Conservation (phyloP, 2,888 invertebrate species). For the Xestoiulus laeticollis region DNA sequence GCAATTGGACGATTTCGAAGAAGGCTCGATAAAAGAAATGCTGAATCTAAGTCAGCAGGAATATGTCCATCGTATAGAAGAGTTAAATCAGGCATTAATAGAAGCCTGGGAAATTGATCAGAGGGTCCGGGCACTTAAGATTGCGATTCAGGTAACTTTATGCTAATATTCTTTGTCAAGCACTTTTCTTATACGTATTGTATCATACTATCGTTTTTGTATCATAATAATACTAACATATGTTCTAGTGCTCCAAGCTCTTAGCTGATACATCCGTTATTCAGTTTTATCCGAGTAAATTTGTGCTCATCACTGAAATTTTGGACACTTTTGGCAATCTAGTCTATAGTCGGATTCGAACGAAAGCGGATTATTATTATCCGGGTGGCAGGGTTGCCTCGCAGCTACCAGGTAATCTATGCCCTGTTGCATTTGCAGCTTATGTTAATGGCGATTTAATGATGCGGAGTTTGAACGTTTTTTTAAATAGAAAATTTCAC, state of each 20-base stretch:
- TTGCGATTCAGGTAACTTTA: slow-evolving; percentile 79
- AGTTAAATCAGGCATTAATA: slow-evolving; percentile 89
- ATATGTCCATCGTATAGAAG: slow-evolving; percentile 86
- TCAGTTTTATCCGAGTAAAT: slow-evolving; percentile 98
- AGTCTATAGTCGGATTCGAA: slow-evolving; percentile 83
- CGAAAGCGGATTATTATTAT: slow-evolving; percentile 75
- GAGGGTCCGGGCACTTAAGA: slow-evolving; percentile 93
- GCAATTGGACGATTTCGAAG: slow-evolving; percentile 94
- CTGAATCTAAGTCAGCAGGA: slow-evolving; percentile 92
- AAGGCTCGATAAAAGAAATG: slow-evolving; percentile 84
- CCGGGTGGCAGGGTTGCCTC: slow-evolving; percentile 63
- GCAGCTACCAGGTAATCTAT: slow-evolving; percentile 63
- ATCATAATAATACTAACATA: background rate
- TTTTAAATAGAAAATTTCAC: slow-evolving; percentile 73
- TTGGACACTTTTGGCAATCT: slow-evolving; percentile 92
- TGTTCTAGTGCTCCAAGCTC: slow-evolving; percentile 84
- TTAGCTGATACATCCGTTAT: slow-evolving; percentile 88
- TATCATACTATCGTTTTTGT: no score
- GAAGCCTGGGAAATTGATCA: slow-evolving; percentile 95
- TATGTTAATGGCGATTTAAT: background rate
- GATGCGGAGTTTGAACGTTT: background rate
- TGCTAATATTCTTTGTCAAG: background rate
- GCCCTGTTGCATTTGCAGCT: background rate
- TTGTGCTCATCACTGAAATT: slow-evolving; percentile 94
- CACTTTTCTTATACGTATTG: no score